Evolutionary conservation across 1,140 invertebrate species (phyloP).

Genomic region (Platorchestia sp.): DNA sequence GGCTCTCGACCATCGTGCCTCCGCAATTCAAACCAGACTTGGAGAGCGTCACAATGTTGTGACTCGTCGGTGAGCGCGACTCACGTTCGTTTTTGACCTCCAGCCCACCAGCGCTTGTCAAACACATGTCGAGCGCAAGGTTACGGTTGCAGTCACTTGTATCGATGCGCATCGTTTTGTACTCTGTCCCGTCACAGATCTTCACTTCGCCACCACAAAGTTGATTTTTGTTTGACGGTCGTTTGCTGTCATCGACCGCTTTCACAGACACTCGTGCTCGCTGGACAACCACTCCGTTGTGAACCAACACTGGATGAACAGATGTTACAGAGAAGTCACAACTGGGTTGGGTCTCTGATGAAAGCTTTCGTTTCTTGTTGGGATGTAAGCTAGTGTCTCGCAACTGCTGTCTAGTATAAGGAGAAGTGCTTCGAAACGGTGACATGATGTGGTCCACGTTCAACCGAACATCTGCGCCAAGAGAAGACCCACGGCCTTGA

Average conservation of each 20-base stretch:
- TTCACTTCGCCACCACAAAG: conserved; percentile 85
- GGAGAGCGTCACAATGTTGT: conserved; percentile 76
- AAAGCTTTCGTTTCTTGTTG: neutral
- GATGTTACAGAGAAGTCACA: neutral
- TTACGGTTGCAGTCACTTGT: conserved; percentile 72
- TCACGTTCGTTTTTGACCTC: conserved; percentile 58
- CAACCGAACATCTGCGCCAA: conserved; percentile 10
- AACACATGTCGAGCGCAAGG: conserved; percentile 61
- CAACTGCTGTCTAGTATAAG: conserved; percentile 24
- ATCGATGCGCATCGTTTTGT: conserved; percentile 81
- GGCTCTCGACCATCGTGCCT: conserved; percentile 77
- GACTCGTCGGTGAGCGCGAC: conserved; percentile 64
- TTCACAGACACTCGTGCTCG: conserved; percentile 16
- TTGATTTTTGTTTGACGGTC: conserved; percentile 72
- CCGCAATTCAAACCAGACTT: conserved; percentile 82
- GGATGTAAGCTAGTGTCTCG: neutral
- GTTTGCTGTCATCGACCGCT: conserved; percentile 31
- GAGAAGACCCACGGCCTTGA: neutral
- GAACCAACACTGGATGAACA: conserved; percentile 19
- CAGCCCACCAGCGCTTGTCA: conserved; percentile 54
- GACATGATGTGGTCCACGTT: neutral
- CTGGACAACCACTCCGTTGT: conserved; percentile 31
- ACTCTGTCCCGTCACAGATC: conserved; percentile 76
- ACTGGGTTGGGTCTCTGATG: neutral
- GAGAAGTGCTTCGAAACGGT: neutral